Conservation (phyloP, 1,140 invertebrate species). For the Psix sp. region DNA sequence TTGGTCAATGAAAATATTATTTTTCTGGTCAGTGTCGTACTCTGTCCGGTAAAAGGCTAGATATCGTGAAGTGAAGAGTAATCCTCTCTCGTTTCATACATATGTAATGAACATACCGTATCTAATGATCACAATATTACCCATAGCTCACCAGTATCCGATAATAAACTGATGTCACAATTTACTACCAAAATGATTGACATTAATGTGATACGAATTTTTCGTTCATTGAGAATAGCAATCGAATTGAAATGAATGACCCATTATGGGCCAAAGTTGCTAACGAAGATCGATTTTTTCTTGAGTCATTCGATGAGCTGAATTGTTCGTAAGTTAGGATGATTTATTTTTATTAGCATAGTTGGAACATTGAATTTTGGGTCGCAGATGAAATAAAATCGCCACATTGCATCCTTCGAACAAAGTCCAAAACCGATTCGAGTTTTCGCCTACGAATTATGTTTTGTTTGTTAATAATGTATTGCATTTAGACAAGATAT, state of each 20-base stretch:
- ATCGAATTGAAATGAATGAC: slow-evolving; percentile 31
- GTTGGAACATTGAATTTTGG: slow-evolving; percentile 8
- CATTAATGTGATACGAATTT: too few relatives aligned
- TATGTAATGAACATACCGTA: slow-evolving; percentile 33
- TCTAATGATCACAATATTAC: too few relatives aligned
- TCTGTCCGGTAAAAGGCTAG: slow-evolving; percentile 29
- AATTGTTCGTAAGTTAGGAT: slow-evolving; percentile 25
- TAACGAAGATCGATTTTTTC: slow-evolving; percentile 39
- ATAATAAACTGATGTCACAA: too few relatives aligned
- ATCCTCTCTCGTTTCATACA: slow-evolving; percentile 26
- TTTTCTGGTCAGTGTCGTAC: slow-evolving; percentile 19
- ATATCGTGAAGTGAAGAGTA: slow-evolving; percentile 38
- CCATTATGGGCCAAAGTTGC: slow-evolving; percentile 24
- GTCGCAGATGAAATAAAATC: slow-evolving; percentile 19
- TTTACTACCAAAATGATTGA: too few relatives aligned
- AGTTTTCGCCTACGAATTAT: slow-evolving; percentile 19
- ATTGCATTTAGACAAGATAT: slow-evolving; percentile 1
- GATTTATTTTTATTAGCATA: slow-evolving; percentile 28
- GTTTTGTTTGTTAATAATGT: slow-evolving; percentile 9
- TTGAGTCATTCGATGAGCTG: slow-evolving; percentile 6
- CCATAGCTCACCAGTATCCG: too few relatives aligned
- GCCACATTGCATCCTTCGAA: slow-evolving; percentile 1
- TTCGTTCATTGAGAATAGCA: background rate
- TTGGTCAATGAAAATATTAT: slow-evolving; percentile 32
- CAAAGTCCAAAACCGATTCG: slow-evolving; percentile 13